Conservation (phyloP, 2,113 vertebrate species). For the Neolamprologus brichardi region DNA sequence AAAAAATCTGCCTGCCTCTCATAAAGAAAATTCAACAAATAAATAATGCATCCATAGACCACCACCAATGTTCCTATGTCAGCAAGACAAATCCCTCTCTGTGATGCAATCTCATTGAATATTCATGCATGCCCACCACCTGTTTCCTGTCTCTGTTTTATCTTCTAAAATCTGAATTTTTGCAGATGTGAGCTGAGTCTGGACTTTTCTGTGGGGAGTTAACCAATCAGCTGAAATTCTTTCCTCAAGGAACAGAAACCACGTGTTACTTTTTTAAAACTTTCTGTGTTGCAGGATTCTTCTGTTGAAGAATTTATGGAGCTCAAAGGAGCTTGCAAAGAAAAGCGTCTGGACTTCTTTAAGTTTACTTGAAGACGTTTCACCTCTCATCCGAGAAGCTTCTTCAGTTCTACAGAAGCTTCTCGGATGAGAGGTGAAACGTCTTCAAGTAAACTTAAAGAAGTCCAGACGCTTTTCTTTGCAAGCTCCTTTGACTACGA, state of each 20-base stretch:
- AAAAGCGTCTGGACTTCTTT: too few relatives aligned
- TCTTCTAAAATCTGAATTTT: not conserved
- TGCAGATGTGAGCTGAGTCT: not conserved
- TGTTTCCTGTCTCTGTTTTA: not conserved
- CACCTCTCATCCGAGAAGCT: too few relatives aligned
- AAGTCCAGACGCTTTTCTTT: too few relatives aligned
- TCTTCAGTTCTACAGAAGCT: too few relatives aligned
- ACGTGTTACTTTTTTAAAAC: accelerated
- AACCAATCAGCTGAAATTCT: not conserved
- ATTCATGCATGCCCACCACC: constrained; percentile 9
- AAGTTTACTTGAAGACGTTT: too few relatives aligned
- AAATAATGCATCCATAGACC: not conserved
- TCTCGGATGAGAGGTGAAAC: too few relatives aligned
- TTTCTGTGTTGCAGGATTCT: not conserved
- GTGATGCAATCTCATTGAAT: constrained; percentile 15
- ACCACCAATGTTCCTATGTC: not conserved
- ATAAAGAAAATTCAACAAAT: constrained; percentile 35
- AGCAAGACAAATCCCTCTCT: constrained; percentile 21
- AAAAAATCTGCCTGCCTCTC: not conserved
- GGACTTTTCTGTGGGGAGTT: not conserved
- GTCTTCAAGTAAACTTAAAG: too few relatives aligned
- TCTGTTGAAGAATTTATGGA: not conserved
- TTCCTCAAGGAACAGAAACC: not conserved
- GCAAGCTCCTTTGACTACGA: too few relatives aligned
- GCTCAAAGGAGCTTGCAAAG: too few relatives aligned